Evolutionary conservation across 2,113 vertebrate species (phyloP), one percentile per base, ranked within the genome.

Genomic region (Pollachius pollachius): DNA sequence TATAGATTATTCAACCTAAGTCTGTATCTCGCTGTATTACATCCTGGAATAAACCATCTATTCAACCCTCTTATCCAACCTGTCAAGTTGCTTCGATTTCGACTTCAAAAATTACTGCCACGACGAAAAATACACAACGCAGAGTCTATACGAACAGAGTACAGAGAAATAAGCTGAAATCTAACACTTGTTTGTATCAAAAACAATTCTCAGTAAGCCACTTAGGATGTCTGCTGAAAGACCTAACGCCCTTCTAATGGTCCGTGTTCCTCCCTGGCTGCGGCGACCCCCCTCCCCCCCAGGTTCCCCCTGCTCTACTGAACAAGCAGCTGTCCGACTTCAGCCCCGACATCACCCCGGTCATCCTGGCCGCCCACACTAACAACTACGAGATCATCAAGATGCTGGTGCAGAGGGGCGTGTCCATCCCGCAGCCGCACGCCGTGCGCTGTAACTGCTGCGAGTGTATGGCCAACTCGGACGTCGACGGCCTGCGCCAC

Each of bases 361-460:
- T 99, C 86, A 96, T 99, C 87, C 88, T 99, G 72, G 97, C 97
- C 17, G 97, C 97, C 21, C 97, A 99, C 88, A 98, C 97, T 30
- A 99, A 99, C 90, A 99, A 98, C 87, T 99, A 99, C 0, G 94
- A 99, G 85, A 94, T 99, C 66, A 97, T 99, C 82, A 99, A 99
- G 80, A 93, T 98, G 65, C 91, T 99, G 3, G 92, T 99, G 27
- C 96, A 97, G 87, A 95, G 95, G 65, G 97, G 97, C 0, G 97
- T 99, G n/a, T 97, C 96, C 0, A 91, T 99, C 64, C 97, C 97
- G 4, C 91, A 96, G 82, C 97, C 97, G 0, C 97, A 99, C 0
- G 94, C 96, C 64, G 96, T 99, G 34, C 96, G 94, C 63, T 99
- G 97, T 66, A 97, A 96, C 85, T 99, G 97, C 0, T 88, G 94